Percentiles rank a stretch among this genome's conserved stretches.
Conservation (phyloP, 2,113 vertebrate species). For the Typhlomys cinereus region DNA sequence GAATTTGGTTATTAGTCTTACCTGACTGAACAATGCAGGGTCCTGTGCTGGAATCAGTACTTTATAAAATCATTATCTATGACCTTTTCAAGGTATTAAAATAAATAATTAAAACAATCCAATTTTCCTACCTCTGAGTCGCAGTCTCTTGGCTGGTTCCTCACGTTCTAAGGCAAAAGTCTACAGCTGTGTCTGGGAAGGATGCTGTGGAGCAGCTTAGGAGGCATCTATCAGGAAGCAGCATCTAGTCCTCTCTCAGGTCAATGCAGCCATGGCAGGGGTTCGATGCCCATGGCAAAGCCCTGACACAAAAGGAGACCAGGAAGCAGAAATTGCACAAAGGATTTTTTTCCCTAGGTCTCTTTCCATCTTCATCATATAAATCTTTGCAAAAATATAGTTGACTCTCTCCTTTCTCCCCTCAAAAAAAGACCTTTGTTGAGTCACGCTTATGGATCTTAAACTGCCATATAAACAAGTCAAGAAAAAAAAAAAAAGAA, state of each 20-base stretch:
- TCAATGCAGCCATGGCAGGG: not conserved
- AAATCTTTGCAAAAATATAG: conserved; percentile 32
- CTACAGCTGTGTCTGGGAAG: not conserved
- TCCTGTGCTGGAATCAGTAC: not conserved
- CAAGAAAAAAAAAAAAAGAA: too few relatives aligned
- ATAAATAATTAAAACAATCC: not conserved
- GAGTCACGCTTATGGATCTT: not conserved
- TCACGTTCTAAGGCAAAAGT: not conserved
- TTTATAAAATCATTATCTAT: not conserved
- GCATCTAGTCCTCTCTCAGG: conserved; percentile 11
- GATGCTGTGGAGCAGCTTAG: not conserved
- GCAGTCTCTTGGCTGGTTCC: not conserved
- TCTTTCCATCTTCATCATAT: not conserved
- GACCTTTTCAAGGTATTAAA: not conserved
- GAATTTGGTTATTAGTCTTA: not conserved
- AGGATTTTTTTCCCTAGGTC: conserved; percentile 6
- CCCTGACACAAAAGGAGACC: conserved; percentile 14
- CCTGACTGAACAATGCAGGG: not conserved
- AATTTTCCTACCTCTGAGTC: not conserved
- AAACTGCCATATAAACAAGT: not conserved
- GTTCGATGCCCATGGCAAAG: conserved; percentile 3
- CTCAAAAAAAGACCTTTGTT: not conserved
- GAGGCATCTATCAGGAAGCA: conserved; percentile 23
- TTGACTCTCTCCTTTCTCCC: conserved; percentile 19
- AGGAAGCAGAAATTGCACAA: not conserved